These are phyloP conservation scores for Sitobion miscanthi DNA, from an alignment of 1,140 invertebrate genomes.

Conservation along the genomic window DNA sequence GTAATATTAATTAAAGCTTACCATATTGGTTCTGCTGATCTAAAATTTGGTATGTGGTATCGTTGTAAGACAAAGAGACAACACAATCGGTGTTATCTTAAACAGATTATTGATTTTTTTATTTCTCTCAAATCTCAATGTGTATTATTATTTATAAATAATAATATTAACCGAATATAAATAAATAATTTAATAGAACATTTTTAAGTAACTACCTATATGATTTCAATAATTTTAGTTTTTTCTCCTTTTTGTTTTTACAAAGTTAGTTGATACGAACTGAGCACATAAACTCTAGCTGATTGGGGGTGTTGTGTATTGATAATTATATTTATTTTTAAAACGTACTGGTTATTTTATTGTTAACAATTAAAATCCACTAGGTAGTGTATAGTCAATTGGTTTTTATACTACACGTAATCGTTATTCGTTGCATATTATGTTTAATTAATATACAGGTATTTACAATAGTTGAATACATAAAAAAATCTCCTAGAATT, in stretches of 20 bases:
- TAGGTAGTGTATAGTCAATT: too few relatives aligned
- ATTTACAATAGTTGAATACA: not conserved
- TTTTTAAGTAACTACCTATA: not conserved
- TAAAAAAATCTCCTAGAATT: not conserved
- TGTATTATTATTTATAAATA: not conserved
- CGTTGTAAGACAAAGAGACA: not conserved
- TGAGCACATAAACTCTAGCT: not conserved
- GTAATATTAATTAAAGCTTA: not conserved
- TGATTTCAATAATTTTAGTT: not conserved
- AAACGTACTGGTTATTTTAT: too few relatives aligned
- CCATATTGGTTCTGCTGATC: not conserved
- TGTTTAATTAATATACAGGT: not conserved
- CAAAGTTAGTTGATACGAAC: not conserved
- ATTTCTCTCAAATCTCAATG: not conserved
- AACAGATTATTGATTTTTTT: not conserved
- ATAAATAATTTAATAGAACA: not conserved
- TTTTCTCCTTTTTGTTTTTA: too few relatives aligned
- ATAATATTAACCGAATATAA: not conserved
- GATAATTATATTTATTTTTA: too few relatives aligned
- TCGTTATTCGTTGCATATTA: not conserved
- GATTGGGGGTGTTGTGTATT: too few relatives aligned
- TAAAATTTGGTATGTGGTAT: not conserved
- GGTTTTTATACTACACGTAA: not conserved
- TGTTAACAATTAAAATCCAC: not conserved
- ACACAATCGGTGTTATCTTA: not conserved